Percentiles rank a stretch among this genome's conserved stretches.
These are phyloP conservation scores for Pandemis corylana DNA, from an alignment of 2,888 invertebrate species.

Conservation along the genomic window DNA sequence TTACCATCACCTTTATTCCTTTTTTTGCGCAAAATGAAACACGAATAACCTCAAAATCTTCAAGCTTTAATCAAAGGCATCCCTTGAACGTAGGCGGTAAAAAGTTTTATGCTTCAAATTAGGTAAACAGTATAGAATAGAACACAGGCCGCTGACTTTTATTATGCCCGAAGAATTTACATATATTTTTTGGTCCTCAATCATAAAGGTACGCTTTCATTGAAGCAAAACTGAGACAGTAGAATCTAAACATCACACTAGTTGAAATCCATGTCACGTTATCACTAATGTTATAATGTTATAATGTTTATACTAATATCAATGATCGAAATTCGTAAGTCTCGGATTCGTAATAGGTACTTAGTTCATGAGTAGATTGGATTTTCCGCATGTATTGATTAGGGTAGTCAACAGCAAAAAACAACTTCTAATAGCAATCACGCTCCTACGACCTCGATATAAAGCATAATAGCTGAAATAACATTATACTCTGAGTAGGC, in stretches of 20 bases:
- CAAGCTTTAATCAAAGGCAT: slow-evolving; percentile 33
- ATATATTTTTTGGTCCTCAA: neutral
- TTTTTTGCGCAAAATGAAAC: slow-evolving; percentile 32
- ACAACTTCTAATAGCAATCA: neutral
- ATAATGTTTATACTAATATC: no score
- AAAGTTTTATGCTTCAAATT: slow-evolving; percentile 22
- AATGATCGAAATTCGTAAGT: no score
- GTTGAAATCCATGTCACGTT: no score
- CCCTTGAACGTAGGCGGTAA: slow-evolving; percentile 15
- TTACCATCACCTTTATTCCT: slow-evolving; percentile 37
- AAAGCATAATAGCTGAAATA: neutral
- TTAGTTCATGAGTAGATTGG: no score
- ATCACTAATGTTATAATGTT: no score
- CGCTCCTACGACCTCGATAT: neutral
- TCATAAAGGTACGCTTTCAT: neutral
- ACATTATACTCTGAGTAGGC: slow-evolving; percentile 1
- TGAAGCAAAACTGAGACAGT: no score
- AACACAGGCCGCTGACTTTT: neutral
- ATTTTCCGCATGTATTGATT: neutral
- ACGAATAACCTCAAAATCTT: slow-evolving; percentile 32
- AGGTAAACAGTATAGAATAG: slow-evolving; percentile 2
- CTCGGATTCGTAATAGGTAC: no score
- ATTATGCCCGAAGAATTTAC: neutral
- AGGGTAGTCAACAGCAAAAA: neutral
- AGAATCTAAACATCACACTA: no score